phyloP scores from a whole-genome alignment of 1,140 invertebrate genomes.

The Drosophila athabasca region DNA sequence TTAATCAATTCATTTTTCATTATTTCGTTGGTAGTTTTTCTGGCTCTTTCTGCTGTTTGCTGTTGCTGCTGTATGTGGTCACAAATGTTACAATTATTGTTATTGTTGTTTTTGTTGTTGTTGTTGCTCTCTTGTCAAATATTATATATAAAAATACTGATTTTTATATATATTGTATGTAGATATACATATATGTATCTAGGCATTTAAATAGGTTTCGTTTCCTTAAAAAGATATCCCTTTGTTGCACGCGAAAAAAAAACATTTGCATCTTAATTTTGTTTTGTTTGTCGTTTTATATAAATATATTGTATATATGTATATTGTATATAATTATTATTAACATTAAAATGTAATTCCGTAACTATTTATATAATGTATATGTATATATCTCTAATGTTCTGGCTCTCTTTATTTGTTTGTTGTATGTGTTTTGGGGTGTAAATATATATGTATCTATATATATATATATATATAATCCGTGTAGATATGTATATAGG shows the following conservation, averaged over 20 bases:
- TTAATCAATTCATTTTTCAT: conserved; percentile 36
- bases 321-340: conserved; percentile 62
- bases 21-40: conserved; percentile 41
- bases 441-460: conserved; percentile 11
- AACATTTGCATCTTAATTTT: conserved; percentile 26
- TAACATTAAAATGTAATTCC: conserved; percentile 39
- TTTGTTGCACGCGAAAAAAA: conserved; percentile 49
- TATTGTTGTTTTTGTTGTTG: conserved; percentile 11
- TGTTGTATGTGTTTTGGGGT: no score
- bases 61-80: conserved; percentile 26
- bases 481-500: conserved; percentile 5
- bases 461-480: conserved; percentile 5
- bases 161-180: conserved; percentile 38
- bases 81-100: conserved; percentile 31
- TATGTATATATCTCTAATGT: conserved; percentile 17
- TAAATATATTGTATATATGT: conserved; percentile 77
- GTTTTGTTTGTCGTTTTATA: conserved; percentile 49
- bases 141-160: conserved; percentile 77
- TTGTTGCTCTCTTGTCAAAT: conserved; percentile 14
- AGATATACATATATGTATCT: conserved; percentile 18
- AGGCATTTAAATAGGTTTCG: conserved; percentile 31
- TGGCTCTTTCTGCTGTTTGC: conserved; percentile 14
- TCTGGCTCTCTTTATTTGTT: conserved; percentile 24
- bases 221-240: conserved; percentile 37
- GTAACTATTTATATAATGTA: conserved; percentile 27